These are phyloP conservation scores for Rosalia funebris DNA, from an alignment of 2,888 invertebrate genomes.

Conservation along the genomic window DNA sequence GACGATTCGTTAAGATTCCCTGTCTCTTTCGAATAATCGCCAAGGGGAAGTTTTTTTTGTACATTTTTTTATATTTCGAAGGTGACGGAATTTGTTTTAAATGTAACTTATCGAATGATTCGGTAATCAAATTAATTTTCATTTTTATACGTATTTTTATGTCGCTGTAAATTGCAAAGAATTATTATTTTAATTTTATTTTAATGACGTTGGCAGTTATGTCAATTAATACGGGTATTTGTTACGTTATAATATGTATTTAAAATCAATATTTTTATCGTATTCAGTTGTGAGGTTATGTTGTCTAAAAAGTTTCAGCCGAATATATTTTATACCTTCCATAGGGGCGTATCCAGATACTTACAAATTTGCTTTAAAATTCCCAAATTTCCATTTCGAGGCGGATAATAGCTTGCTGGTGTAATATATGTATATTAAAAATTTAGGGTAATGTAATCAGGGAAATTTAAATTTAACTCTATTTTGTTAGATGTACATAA, in stretches of 20 bases:
- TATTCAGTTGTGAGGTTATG: neutral
- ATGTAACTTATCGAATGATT: neutral
- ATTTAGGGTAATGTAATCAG: conserved; percentile 34
- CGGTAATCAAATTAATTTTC: neutral
- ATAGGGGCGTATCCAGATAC: conserved; percentile 16
- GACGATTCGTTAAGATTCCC: too few species aligned
- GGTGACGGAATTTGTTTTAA: too few species aligned
- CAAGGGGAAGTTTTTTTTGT: too few species aligned
- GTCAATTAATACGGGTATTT: conserved; percentile 23
- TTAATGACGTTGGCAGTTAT: conserved; percentile 14
- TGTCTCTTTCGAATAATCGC: too few species aligned
- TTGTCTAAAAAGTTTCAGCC: conserved; percentile 10
- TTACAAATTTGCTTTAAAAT: conserved; percentile 12
- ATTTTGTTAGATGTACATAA: conserved; percentile 34
- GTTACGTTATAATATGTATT: neutral
- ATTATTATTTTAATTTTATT: neutral
- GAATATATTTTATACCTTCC: conserved; percentile 29
- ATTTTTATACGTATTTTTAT: neutral
- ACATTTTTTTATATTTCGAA: too few species aligned
- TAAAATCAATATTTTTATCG: neutral
- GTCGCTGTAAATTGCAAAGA: too few species aligned
- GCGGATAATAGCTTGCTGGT: conserved; percentile 22
- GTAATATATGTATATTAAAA: conserved; percentile 34
- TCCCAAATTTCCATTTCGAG: conserved; percentile 15
- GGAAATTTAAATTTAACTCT: conserved; percentile 31